These are phyloP conservation scores for Lateolabrax maculatus DNA, from an alignment of 2,797 vertebrate genomes.

Conservation along the genomic window DNA sequence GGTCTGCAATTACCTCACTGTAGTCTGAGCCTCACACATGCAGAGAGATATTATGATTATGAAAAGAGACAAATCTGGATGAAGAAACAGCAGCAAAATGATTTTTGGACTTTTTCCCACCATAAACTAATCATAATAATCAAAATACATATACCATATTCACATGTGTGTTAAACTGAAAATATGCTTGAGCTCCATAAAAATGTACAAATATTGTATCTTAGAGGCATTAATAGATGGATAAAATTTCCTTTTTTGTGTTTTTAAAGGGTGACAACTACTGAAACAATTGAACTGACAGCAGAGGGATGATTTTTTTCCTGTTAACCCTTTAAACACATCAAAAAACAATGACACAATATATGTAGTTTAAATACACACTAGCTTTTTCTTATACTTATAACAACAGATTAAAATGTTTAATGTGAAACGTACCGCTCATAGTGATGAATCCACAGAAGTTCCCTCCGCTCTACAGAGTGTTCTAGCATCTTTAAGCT, in stretches of 20 bases:
- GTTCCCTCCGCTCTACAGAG: too few relatives aligned
- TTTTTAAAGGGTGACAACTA: too few relatives aligned
- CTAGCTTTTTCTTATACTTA: too few relatives aligned
- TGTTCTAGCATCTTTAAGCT: too few relatives aligned
- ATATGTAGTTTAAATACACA: too few relatives aligned
- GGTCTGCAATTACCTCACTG: constrained; percentile 26
- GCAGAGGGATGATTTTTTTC: too few relatives aligned
- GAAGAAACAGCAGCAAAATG: neutral
- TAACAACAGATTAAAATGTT: too few relatives aligned
- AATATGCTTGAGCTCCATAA: neutral
- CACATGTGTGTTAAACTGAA: neutral
- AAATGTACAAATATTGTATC: neutral
- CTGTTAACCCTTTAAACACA: neutral
- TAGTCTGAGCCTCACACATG: neutral
- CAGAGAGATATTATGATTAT: constrained; percentile 8
- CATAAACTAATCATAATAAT: neutral
- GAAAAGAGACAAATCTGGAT: neutral
- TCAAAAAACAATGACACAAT: neutral
- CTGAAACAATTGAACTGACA: too few relatives aligned
- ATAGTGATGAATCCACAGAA: too few relatives aligned
- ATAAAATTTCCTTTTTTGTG: neutral
- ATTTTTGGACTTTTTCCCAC: neutral
- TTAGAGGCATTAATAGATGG: neutral
- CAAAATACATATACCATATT: neutral
- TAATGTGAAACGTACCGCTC: too few relatives aligned